Conservation (phyloP, 2,113 vertebrate genomes). For the Ellobius talpinus region DNA sequence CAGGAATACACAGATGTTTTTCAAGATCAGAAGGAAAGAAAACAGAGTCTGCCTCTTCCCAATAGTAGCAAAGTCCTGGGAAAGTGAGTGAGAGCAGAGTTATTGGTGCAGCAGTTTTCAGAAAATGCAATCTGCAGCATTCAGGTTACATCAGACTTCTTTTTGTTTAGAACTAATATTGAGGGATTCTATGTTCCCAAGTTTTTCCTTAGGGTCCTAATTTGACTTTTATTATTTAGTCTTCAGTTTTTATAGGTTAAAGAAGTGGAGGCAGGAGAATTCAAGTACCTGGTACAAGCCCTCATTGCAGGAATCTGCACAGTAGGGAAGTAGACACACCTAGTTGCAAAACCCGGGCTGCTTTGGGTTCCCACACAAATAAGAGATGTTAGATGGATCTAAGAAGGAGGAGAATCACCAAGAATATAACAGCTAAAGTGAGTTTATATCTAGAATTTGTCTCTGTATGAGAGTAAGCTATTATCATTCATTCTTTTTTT, state of each 20-base stretch:
- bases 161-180: not conserved
- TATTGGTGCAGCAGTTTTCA: not conserved
- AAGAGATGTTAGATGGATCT: not conserved
- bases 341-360: not conserved
- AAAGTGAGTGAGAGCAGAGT: not conserved
- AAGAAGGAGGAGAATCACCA: not conserved
- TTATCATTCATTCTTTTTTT: not conserved
- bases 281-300: not conserved
- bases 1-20: not conserved
- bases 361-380: not conserved
- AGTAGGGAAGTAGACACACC: not conserved
- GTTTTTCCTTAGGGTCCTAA: not conserved
- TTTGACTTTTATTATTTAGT: not conserved
- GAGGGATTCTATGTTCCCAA: not conserved
- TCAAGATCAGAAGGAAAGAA: not conserved
- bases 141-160: not conserved
- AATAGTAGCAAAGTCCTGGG: not conserved
- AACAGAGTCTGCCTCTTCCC: not conserved
- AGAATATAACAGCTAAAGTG: not conserved
- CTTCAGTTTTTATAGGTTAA: not conserved
- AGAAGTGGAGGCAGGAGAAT: not conserved
- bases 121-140: not conserved
- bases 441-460: conserved; percentile 16
- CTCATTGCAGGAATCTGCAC: not conserved
- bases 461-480: not conserved